phyloP scores from a whole-genome alignment of 1,140 invertebrate species.

The Nephotettix cincticeps region DNA sequence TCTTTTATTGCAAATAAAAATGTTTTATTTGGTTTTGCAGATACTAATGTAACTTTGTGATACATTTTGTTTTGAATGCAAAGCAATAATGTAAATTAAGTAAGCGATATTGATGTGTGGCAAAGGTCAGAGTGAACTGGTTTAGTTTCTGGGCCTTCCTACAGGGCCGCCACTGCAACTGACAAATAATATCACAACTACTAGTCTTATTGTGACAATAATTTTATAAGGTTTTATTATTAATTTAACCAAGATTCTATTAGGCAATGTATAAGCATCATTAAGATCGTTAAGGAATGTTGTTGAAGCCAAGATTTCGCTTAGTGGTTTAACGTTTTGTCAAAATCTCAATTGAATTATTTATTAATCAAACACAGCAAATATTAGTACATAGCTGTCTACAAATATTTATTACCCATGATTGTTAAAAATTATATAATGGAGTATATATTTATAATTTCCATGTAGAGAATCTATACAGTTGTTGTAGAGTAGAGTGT shows the following conservation, averaged over 20 bases:
- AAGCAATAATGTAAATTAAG: neutral
- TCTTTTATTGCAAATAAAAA: too few species aligned
- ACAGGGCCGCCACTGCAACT: neutral
- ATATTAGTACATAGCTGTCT: constrained; percentile 10
- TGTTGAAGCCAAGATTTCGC: neutral
- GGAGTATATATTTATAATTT: constrained; percentile 21
- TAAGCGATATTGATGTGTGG: neutral
- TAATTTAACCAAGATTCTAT: constrained; percentile 1
- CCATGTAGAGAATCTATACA: constrained; percentile 12
- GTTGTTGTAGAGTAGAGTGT: constrained; percentile 6
- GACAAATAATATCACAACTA: neutral
- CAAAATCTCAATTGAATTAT: neutral
- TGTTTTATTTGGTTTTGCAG: too few species aligned
- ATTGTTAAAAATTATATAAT: constrained; percentile 19
- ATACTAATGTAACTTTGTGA: neutral
- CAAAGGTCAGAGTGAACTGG: neutral
- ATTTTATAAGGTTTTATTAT: constrained; percentile 15
- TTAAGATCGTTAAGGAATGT: constrained; percentile 1
- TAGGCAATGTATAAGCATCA: neutral
- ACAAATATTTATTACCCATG: constrained; percentile 10
- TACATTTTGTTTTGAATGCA: neutral
- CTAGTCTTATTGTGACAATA: constrained; percentile 8
- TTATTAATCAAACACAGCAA: neutral
- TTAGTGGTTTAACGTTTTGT: neutral
- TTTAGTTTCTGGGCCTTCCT: neutral